Percentiles rank a stretch among this genome's conserved stretches.
Evolutionary conservation across 2,797 vertebrate species (phyloP).

Genomic region (Anomalospiza imberbis): DNA sequence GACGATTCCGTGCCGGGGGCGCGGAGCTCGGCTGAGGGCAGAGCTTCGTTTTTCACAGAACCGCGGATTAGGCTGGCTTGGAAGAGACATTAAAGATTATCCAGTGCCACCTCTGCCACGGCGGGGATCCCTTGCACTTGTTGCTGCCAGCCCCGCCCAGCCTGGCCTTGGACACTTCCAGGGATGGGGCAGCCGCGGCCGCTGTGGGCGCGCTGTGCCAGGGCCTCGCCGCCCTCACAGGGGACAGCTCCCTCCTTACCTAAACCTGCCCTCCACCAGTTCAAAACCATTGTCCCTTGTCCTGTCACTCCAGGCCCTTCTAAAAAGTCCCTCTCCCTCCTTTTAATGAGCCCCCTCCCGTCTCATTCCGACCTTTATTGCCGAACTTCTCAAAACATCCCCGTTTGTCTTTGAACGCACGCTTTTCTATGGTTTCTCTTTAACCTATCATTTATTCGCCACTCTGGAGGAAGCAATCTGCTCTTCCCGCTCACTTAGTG

Average conservation of each 20-base stretch:
- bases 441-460: background rate
- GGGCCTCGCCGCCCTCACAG: accelerated
- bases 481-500: background rate
- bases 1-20: accelerated
- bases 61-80: accelerated
- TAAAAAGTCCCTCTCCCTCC: background rate
- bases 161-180: background rate
- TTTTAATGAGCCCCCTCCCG: background rate
- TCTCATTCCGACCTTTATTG: background rate
- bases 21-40: too few species aligned
- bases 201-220: accelerated
- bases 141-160: accelerated
- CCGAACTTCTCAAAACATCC: background rate
- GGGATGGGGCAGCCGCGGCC: background rate
- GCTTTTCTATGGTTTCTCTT: background rate
- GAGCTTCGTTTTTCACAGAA: accelerated
- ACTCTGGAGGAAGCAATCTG: background rate
- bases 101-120: accelerated
- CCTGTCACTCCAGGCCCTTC: background rate
- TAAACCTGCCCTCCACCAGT: accelerated
- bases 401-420: background rate
- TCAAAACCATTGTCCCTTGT: background rate
- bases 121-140: background rate
- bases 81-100: background rate
- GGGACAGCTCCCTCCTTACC: accelerated